Evolutionary conservation across 2,113 vertebrate species (phyloP).

Genomic region (Motacilla tschutschensis): DNA sequence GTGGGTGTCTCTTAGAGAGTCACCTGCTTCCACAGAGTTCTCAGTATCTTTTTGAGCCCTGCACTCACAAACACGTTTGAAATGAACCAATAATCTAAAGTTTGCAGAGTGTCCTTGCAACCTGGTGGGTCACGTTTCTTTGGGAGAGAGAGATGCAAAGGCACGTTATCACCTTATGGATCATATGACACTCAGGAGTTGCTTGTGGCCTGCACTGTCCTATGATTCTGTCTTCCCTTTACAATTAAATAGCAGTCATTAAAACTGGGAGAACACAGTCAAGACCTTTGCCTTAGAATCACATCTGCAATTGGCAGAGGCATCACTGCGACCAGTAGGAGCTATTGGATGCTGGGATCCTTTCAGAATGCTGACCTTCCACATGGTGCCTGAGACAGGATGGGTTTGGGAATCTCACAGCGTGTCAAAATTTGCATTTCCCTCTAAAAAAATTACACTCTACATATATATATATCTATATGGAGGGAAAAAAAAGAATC

Average conservation of each 20-base stretch:
- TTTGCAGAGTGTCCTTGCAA: not conserved
- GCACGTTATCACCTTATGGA: accelerated
- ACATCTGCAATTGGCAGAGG: not conserved
- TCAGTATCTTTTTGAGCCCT: not conserved
- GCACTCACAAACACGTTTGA: not conserved
- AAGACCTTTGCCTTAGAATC: not conserved
- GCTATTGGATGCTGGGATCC: not conserved
- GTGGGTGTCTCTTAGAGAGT: not conserved
- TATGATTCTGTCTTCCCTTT: not conserved
- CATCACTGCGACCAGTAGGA: not conserved
- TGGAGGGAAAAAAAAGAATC: not conserved
- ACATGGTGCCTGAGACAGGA: not conserved
- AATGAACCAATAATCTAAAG: not conserved
- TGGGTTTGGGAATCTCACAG: not conserved
- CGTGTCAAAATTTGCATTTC: accelerated
- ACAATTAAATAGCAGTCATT: not conserved
- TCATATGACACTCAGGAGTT: not conserved
- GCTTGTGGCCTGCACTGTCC: not conserved
- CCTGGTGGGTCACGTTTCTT: accelerated
- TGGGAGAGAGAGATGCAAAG: not conserved
- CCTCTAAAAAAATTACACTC: not conserved
- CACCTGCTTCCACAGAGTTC: accelerated
- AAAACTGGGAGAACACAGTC: not conserved
- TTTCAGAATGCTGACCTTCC: not conserved
- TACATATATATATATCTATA: not conserved